Evolutionary conservation across 1,140 invertebrate species (phyloP), one percentile per base, ranked within the genome.

Genomic region (Drosophila sulfurigaster): DNA sequence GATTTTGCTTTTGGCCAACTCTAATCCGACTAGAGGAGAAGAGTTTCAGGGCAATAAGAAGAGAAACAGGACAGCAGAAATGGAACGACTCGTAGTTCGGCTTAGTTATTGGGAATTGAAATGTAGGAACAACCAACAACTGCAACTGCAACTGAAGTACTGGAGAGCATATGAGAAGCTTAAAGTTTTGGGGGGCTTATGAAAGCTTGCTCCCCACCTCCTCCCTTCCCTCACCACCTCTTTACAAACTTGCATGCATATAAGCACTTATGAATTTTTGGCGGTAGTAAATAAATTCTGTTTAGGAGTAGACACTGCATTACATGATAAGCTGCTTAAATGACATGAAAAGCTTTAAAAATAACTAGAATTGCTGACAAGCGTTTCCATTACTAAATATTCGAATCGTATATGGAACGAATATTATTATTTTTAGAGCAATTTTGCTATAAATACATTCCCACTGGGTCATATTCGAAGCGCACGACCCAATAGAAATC

Each of bases 1-100:
- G 70, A 69, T 65, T 66, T 73, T 60, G 70, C 60, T 76, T 64
- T 60, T 73, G 60, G 46, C 48, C 54, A 73, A 59, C 69, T 73
- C 54, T 76, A 73, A 76, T 60, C 74, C 69, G 68, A 54, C 38
- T 75, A 70, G 60, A n/a, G 25, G 3, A 58, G 15, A 32, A 35
- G 63, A 35, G 63, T 43, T 25, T 25, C 16, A 20, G 41, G 52
- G 35, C 65, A 52, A 63, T 35, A 38, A 59, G 54, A 66, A 65
- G 64, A 57, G 49, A 16, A 56, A 46, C 38, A 56, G 54, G 38
- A 56, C 30, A 51, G 52, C 20, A 41, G 54, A 57, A 59, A 58
- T 51, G 52, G 43, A 57, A 28, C 25, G 6, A 46, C 20, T 38
- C 25, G 28, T 45, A 49, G 41, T 5, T 20, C 11, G 16, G 56